A percentile compares a stretch with the other conserved stretches of the same genome.
phyloP scores from a whole-genome alignment of 2,888 invertebrate genomes.

The Fabriciana adippe region DNA sequence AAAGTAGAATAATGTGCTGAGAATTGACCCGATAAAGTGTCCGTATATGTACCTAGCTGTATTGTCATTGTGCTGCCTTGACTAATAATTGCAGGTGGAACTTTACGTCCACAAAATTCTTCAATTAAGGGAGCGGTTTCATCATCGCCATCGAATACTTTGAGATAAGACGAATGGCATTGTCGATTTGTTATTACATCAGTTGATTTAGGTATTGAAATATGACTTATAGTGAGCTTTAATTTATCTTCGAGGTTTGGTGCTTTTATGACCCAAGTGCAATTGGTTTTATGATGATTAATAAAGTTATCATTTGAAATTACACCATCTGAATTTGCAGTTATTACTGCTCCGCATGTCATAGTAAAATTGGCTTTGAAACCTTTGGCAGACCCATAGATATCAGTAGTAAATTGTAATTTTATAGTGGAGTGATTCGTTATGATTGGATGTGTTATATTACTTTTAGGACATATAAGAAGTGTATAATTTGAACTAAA shows the following conservation, averaged over 20 bases:
- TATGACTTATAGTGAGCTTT: slow-evolving; percentile 85
- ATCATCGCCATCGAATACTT: slow-evolving; percentile 88
- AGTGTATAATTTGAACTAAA: slow-evolving; percentile 73
- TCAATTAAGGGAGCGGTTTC: slow-evolving; percentile 84
- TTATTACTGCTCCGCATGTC: slow-evolving; percentile 87
- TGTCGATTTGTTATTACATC: slow-evolving; percentile 50
- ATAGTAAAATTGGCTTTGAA: slow-evolving; percentile 87
- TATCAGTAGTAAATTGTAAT: slow-evolving; percentile 85
- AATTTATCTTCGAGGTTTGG: slow-evolving; percentile 82
- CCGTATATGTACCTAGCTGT: slow-evolving; percentile 60
- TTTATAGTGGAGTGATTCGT: slow-evolving; percentile 84
- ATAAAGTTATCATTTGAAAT: slow-evolving; percentile 66
- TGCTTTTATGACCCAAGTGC: slow-evolving; percentile 88
- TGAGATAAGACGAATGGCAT: slow-evolving; percentile 63
- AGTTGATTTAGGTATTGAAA: slow-evolving; percentile 65
- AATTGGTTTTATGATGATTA: slow-evolving; percentile 72
- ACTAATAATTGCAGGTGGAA: slow-evolving; percentile 86
- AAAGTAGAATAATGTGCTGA: slow-evolving; percentile 71
- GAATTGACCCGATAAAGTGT: slow-evolving; percentile 58
- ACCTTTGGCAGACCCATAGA: slow-evolving; percentile 85
- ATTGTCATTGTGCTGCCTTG: slow-evolving; percentile 85
- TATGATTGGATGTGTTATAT: slow-evolving; percentile 55
- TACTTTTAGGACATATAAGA: slow-evolving; percentile 67
- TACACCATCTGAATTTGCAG: slow-evolving; percentile 80
- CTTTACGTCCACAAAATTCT: slow-evolving; percentile 84